Conservation (phyloP, 2,113 vertebrate species). For the Myiagra hebetior region DNA sequence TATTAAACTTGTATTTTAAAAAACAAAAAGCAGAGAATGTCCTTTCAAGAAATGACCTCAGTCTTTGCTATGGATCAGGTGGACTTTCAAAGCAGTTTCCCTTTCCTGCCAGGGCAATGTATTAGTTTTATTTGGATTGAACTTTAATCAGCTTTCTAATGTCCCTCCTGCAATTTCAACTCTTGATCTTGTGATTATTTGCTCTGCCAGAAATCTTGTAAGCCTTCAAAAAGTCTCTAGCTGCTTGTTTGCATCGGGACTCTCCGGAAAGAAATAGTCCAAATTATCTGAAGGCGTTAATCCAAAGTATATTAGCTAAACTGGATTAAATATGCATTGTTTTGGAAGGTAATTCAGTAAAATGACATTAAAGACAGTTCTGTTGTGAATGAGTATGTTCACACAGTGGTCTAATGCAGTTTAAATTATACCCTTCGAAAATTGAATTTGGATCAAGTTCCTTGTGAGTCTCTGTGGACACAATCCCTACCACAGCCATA, state of each 20-base stretch:
- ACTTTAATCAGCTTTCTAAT: background rate
- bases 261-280: background rate
- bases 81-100: background rate
- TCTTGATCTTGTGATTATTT: background rate
- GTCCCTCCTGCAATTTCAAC: background rate
- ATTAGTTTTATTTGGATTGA: background rate
- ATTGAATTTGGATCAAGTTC: background rate
- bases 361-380: background rate
- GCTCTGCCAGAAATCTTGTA: background rate
- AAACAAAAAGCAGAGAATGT: background rate
- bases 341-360: background rate
- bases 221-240: background rate
- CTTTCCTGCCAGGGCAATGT: background rate
- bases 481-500: background rate
- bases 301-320: background rate
- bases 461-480: background rate
- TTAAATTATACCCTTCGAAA: background rate
- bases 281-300: background rate
- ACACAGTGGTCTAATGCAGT: background rate
- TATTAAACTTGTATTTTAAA: background rate
- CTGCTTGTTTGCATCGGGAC: background rate
- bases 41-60: background rate
- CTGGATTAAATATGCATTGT: background rate
- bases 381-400: background rate
- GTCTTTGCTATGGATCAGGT: background rate